A percentile compares a stretch with the other conserved stretches of the same genome.
phyloP scores from a whole-genome alignment of 2,797 vertebrate genomes.

The Clarias laeviceps region DNA sequence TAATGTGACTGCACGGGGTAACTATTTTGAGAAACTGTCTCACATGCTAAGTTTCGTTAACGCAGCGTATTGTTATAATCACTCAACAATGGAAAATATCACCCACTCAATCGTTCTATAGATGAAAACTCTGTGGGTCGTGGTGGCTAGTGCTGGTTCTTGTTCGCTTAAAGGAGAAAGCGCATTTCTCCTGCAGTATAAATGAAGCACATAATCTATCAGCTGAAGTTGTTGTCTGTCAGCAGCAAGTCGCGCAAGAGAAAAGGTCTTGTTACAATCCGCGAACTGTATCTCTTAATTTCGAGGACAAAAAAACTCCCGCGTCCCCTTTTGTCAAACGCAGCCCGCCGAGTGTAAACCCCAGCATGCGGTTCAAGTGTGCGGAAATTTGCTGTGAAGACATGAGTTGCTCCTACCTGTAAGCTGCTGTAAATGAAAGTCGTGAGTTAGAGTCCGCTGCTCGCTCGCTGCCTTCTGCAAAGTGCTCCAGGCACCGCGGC shows the following conservation, averaged over 20 bases:
- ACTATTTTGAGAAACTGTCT: background rate
- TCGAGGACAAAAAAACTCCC: constrained; percentile 5
- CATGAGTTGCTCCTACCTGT: constrained; percentile 77
- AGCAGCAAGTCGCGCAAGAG: constrained; percentile 50
- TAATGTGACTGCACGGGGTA: background rate
- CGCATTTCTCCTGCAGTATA: constrained; percentile 42
- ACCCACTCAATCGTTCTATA: background rate
- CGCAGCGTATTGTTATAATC: background rate
- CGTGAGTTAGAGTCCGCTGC: constrained; percentile 64
- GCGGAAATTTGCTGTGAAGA: constrained; percentile 13
- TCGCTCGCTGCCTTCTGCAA: constrained; percentile 77
- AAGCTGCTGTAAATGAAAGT: constrained; percentile 66
- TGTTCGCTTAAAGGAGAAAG: constrained; percentile 56
- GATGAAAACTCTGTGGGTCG: constrained; percentile 22
- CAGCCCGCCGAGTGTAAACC: background rate
- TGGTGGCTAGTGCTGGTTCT: background rate
- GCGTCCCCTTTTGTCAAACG: background rate
- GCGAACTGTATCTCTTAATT: constrained; percentile 27
- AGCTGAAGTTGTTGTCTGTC: constrained; percentile 58
- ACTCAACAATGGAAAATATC: constrained; percentile 18
- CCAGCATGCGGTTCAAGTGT: background rate
- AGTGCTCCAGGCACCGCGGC: constrained; percentile 83
- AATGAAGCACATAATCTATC: constrained; percentile 58
- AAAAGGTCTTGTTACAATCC: constrained; percentile 31
- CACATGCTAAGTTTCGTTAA: background rate